Base-by-base conservation (phyloP, 2,888 invertebrate genomes). In the Drosophila nigritarsus region DNA sequence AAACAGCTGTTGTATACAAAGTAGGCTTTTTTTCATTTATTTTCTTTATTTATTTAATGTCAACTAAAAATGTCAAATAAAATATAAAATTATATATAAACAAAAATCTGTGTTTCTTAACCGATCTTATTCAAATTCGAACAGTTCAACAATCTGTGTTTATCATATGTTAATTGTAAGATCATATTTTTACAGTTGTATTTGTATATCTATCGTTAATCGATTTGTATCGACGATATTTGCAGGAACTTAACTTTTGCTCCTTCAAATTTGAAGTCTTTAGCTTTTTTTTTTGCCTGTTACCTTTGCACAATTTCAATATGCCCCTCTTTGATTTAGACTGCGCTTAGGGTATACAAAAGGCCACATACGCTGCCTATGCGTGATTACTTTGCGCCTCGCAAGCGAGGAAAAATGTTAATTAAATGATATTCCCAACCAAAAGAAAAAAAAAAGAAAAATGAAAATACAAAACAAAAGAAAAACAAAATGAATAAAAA, bases 351-450 rank as follows among this genome's bases (percentile, higher is more conserved):
- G 45, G 24, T 45, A 20, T 7, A 24, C 15, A 29, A 34, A 42
- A 36, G 40, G 54, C 48, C 54, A 71, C 65, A 75, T 65, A 77
- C 83, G 86, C 88, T 75, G 86, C 86, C 80, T 88, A 72, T 86
- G 85, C 85, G 90, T 86, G 90, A 86, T 86, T 90, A 85, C 90
- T 86, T 86, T 90, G 90, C 83, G 87, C 89, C 90, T 85, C 77
- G 63, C 73, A 86, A 72, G 84, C 82, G 81, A 65, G 69, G 65
- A 81, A 81, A 82, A 82, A 82, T 87, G 90, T 77, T 90, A 90
- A 87, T 87, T 90, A 90, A 87, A 87, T 87, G 86, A 79, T 90
- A 82, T 87, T 90, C 84, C 82, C 90, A 88, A 88, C 75, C 62
- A 65, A 58, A 64, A 82, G 72, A 49, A 51, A 9, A 9, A 36